phyloP scores from a whole-genome alignment of 2,113 vertebrate species.

The Zosterops borbonicus region DNA sequence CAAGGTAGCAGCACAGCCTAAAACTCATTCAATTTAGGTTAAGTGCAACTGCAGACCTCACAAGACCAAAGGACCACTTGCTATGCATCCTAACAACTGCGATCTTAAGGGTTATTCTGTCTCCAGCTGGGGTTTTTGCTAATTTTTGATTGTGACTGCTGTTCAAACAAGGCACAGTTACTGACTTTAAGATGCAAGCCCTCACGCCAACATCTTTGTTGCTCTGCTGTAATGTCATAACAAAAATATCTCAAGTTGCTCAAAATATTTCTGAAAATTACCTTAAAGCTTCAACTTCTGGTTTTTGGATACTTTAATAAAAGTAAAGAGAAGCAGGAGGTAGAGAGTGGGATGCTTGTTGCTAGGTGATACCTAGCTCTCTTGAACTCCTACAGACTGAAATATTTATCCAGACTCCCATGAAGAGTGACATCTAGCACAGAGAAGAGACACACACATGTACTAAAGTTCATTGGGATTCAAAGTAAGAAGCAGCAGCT shows the following conservation, averaged over 20 bases:
- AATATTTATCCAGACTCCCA: slow-evolving; percentile 56
- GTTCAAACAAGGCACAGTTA: not conserved
- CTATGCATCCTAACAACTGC: not conserved
- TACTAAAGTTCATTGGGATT: not conserved
- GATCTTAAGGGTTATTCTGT: not conserved
- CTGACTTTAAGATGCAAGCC: not conserved
- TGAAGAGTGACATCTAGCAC: not conserved
- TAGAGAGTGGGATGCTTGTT: slow-evolving; percentile 56
- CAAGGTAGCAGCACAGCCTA: not conserved
- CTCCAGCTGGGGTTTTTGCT: not conserved
- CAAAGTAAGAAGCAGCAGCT: not conserved
- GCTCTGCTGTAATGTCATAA: not conserved
- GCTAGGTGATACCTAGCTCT: slow-evolving; percentile 67
- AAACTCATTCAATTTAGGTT: not conserved
- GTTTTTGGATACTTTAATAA: slow-evolving; percentile 58
- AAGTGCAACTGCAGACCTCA: not conserved
- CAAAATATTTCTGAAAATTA: slow-evolving; percentile 69
- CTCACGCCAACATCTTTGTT: not conserved
- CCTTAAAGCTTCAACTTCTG: slow-evolving; percentile 51
- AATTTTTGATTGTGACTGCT: not conserved
- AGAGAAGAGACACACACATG: not conserved
- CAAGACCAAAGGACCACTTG: not conserved
- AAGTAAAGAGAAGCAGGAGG: slow-evolving; percentile 51
- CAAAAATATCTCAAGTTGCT: slow-evolving; percentile 49
- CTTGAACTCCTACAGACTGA: slow-evolving; percentile 60